Evolutionary conservation across 2,113 vertebrate genomes (phyloP).

Genomic region (Fulmarus glacialis): DNA sequence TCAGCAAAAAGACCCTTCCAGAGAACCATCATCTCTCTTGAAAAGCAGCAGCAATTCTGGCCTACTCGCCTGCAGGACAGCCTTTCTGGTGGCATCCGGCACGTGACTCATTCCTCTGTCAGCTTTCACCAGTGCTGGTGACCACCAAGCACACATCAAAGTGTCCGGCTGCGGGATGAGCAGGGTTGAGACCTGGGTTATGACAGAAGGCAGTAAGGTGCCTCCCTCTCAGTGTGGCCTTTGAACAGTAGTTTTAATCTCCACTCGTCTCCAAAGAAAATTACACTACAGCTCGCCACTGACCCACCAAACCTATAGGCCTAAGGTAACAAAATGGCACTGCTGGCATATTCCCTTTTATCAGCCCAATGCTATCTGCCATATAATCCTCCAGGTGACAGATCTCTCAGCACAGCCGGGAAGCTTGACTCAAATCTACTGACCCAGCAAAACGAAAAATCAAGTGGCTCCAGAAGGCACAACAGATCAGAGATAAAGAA

Average conservation of each 20-base stretch:
- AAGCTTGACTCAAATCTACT: not conserved
- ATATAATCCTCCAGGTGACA: not conserved
- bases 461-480: not conserved
- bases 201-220: not conserved
- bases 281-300: not conserved
- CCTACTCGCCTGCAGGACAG: not conserved
- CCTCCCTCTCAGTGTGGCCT: not conserved
- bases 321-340: not conserved
- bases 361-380: not conserved
- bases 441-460: not conserved
- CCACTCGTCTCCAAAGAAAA: not conserved
- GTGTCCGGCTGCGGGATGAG: not conserved
- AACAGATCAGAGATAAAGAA: not conserved
- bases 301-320: not conserved
- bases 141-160: not conserved
- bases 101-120: accelerated
- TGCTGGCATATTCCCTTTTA: not conserved
- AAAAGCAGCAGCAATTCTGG: not conserved
- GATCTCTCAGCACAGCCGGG: not conserved
- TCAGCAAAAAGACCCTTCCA: not conserved
- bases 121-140: not conserved
- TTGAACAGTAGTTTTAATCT: not conserved
- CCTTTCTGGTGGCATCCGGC: not conserved
- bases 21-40: not conserved
- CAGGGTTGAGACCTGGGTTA: not conserved